Conservation (phyloP, 2,888 invertebrate genomes). For the Perizoma flavofasciatum region DNA sequence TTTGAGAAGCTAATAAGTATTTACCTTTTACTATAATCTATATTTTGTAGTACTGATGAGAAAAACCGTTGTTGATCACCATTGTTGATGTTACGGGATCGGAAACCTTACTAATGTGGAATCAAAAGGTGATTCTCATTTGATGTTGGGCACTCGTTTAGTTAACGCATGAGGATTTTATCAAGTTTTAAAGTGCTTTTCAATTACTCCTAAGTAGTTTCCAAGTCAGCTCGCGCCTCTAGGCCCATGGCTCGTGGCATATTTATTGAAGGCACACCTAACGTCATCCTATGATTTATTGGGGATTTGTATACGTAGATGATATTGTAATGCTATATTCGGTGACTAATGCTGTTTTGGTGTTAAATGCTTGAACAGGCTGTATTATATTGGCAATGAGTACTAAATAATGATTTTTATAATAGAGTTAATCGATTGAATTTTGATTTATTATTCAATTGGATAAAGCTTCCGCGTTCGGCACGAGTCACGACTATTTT, state of each 20-base stretch:
- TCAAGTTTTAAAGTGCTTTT: constrained; percentile 43
- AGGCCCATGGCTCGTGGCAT: constrained; percentile 33
- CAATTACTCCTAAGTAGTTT: constrained; percentile 33
- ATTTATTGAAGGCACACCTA: constrained; percentile 43
- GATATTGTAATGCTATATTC: constrained; percentile 40
- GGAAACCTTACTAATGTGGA: constrained; percentile 31
- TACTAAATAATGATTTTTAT: constrained; percentile 31
- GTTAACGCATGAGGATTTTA: constrained; percentile 44
- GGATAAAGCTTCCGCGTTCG: constrained; percentile 27
- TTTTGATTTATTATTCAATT: constrained; percentile 34
- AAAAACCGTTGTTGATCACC: constrained; percentile 35
- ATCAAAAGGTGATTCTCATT: constrained; percentile 36
- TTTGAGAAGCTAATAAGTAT: constrained; percentile 17
- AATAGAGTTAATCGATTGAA: constrained; percentile 32
- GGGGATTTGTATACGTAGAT: constrained; percentile 38
- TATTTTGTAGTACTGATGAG: constrained; percentile 38
- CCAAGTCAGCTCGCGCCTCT: constrained; percentile 24
- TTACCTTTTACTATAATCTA: constrained; percentile 37
- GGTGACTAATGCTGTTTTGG: constrained; percentile 43
- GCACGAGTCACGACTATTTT: constrained; percentile 28
- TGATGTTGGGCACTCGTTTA: constrained; percentile 28
- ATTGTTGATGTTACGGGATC: constrained; percentile 34
- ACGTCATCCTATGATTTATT: constrained; percentile 49
- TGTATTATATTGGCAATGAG: constrained; percentile 30
- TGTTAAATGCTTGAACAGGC: constrained; percentile 12